Conservation (phyloP, 2,888 invertebrate genomes). For the Mythimna ferrago region DNA sequence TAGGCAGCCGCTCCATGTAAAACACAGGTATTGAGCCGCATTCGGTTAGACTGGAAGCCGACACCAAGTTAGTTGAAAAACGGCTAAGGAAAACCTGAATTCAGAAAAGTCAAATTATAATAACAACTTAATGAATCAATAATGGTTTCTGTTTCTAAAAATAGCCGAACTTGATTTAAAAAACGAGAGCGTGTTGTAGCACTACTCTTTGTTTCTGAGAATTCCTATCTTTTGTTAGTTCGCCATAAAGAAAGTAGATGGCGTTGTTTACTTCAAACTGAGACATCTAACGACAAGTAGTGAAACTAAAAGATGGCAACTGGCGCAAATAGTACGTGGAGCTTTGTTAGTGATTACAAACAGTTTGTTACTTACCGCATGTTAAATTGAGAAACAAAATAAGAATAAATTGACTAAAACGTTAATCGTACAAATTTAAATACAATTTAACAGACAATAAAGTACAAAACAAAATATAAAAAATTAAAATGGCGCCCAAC, state of each 20-base stretch:
- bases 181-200: too few species aligned
- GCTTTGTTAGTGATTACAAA: not conserved
- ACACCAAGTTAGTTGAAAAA: too few species aligned
- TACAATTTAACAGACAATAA: not conserved
- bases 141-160: too few species aligned
- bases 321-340: not conserved
- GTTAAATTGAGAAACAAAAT: not conserved
- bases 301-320: not conserved
- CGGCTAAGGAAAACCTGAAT: too few species aligned
- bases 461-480: not conserved
- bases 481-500: slow-evolving; percentile 6
- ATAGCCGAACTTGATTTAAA: too few species aligned
- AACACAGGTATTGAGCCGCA: too few species aligned
- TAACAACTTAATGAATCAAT: too few species aligned
- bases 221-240: not conserved
- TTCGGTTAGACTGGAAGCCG: too few species aligned
- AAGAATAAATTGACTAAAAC: not conserved
- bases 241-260: slow-evolving; percentile 29
- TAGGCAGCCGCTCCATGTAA: too few species aligned
- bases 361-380: not conserved
- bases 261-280: slow-evolving; percentile 9
- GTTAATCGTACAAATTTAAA: too few species aligned
- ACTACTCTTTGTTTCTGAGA: too few species aligned
- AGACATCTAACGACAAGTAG: slow-evolving; percentile 30
- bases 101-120: too few species aligned